Conservation (phyloP, 1,140 invertebrate genomes). For the Drosophila nannoptera region DNA sequence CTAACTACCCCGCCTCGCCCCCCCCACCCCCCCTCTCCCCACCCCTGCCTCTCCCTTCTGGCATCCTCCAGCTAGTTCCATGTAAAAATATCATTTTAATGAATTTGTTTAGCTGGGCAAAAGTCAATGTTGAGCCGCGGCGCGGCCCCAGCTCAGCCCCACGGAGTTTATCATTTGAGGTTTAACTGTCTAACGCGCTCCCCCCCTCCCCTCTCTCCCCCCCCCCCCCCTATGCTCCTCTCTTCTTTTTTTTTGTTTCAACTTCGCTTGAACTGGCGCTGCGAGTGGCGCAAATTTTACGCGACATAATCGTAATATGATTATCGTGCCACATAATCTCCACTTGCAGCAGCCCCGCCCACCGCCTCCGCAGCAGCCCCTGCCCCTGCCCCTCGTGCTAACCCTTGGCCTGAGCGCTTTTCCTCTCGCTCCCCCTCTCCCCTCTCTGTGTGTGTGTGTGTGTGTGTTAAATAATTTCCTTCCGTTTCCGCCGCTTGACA, state of each 20-base stretch:
- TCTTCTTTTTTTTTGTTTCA: slow-evolving; percentile 6
- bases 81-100: slow-evolving; percentile 47
- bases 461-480: slow-evolving; percentile 75
- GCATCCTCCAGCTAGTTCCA: background rate
- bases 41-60: background rate
- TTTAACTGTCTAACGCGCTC: slow-evolving; percentile 21
- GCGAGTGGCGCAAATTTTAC: slow-evolving; percentile 66
- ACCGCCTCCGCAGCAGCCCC: background rate
- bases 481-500: slow-evolving; percentile 57
- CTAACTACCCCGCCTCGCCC: background rate
- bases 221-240: background rate
- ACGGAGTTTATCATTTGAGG: slow-evolving; percentile 33
- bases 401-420: background rate
- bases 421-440: background rate
- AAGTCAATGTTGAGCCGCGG: slow-evolving; percentile 23
- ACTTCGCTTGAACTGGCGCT: slow-evolving; percentile 22
- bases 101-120: slow-evolving; percentile 40
- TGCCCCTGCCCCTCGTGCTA: background rate
- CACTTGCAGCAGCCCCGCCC: slow-evolving; percentile 13
- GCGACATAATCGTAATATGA: slow-evolving; percentile 77
- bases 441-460: background rate
- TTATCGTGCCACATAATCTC: slow-evolving; percentile 71
- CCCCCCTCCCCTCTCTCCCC: too few relatives aligned
- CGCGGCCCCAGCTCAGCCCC: background rate
- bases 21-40: background rate